Base-by-base conservation (phyloP, 2,113 vertebrate species). In the Helogale parvula region DNA sequence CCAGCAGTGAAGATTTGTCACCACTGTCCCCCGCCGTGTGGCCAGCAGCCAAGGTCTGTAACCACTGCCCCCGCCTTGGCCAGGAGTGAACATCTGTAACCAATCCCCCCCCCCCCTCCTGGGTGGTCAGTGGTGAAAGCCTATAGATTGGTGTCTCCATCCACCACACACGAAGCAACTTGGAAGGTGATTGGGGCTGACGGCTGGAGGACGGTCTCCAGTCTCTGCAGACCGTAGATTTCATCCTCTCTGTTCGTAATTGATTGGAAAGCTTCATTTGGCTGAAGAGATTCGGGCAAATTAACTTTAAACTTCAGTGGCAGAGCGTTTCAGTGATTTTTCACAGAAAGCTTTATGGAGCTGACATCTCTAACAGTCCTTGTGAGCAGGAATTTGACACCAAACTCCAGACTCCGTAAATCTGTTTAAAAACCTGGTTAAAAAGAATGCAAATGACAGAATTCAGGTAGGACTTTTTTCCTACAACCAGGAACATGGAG, bases 251-350 rank as follows among this genome's bases (percentile, higher is more conserved):
- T 54, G 91, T 77, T 87, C 66, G 27, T 94, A 97, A 97, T 94
- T 91, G 90, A 97, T 94, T 93, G 76, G 72, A 93, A 95, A 92
- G 93, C 41, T 95, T 96, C 79, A 63, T 81, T 77, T 54, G 72
- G 77, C 85, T 83, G 63, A 71, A 94, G 77, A 66, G 88, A 94
- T 65, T 90, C 52, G 38, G 31, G 47, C 27, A 38, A 92, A 92
- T 94, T 93, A 79, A 69, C 91, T 86, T 82, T 93, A 74, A 97
- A 95, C 88, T 82, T 91, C 23, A 41, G 23, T 60, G 90, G 77
- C 94, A 96, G 72, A 88, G 82, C 23, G 2, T 95, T 76, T 81
- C 54, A 1, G 33, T 52, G 93, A 79, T 52, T 88, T 76, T 95
- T 88, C 88, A 81, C 88, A 87, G 87, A 77, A 80, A 92, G 65